These are phyloP conservation scores for Potamilus streckersoni DNA, from an alignment of 1,140 invertebrate genomes.

Conservation along the genomic window DNA sequence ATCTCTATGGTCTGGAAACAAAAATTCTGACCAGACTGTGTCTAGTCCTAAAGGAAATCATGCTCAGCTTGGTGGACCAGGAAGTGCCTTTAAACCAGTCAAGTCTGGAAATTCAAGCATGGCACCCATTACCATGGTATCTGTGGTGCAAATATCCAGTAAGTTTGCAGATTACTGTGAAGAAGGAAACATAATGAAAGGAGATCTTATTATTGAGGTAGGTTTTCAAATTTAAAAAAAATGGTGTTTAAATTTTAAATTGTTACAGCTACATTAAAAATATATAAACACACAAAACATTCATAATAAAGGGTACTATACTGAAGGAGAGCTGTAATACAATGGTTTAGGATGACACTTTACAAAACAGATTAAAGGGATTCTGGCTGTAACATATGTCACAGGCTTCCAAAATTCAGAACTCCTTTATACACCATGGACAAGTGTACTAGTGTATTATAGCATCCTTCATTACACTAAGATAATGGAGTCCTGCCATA, in stretches of 20 bases:
- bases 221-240: neutral
- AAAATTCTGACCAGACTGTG: conserved; percentile 5
- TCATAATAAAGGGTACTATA: no score
- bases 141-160: conserved; percentile 23
- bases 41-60: conserved; percentile 26
- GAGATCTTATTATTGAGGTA: conserved; percentile 31
- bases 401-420: no score
- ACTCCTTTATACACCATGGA: no score
- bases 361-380: no score
- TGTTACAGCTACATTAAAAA: no score
- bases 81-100: conserved; percentile 27
- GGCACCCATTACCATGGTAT: conserved; percentile 28
- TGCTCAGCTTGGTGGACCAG: conserved; percentile 26
- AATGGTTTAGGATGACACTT: no score
- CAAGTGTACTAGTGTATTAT: no score
- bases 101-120: conserved; percentile 9
- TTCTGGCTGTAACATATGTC: no score
- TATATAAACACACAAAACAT: no score
- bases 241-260: neutral
- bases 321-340: no score
- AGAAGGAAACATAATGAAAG: conserved; percentile 16
- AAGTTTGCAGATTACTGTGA: conserved; percentile 12
- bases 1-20: conserved; percentile 9
- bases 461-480: no score
- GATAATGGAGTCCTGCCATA: no score